Percentiles rank a stretch among this genome's conserved stretches.
Conservation (phyloP, 2,888 invertebrate genomes). For the Eupithecia inturbata region DNA sequence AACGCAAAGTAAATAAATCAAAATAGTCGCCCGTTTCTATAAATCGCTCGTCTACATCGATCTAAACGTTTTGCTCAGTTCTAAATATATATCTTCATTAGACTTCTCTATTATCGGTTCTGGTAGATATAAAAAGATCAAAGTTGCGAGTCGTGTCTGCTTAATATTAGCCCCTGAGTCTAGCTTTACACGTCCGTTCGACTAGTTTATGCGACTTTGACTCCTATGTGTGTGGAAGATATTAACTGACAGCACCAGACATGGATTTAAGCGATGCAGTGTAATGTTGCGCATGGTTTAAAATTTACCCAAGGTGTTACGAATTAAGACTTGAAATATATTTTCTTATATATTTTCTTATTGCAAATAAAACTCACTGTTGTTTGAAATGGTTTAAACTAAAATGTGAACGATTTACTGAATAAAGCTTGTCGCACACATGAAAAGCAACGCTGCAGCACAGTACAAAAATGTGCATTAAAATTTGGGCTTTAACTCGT, state of each 20-base stretch:
- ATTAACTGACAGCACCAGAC: neutral
- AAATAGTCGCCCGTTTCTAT: too few species aligned
- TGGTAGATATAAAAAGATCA: constrained; percentile 32
- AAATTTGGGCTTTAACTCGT: too few species aligned
- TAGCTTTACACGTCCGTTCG: constrained; percentile 8
- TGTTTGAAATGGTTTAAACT: too few species aligned
- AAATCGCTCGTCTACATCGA: constrained; percentile 11
- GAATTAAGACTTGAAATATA: too few species aligned
- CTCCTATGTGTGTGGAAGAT: neutral
- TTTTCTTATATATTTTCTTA: too few species aligned
- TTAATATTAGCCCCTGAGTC: constrained; percentile 21
- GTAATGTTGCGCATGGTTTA: neutral
- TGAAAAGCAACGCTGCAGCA: too few species aligned
- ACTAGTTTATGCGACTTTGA: constrained; percentile 7
- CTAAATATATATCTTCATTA: constrained; percentile 22
- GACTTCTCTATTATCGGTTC: constrained; percentile 11
- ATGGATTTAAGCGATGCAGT: neutral
- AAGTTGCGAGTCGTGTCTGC: constrained; percentile 25
- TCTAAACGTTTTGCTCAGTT: neutral
- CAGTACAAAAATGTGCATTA: too few species aligned
- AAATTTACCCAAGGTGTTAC: too few species aligned
- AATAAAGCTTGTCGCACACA: too few species aligned
- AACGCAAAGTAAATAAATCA: too few species aligned
- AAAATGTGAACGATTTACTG: too few species aligned
- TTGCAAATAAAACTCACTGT: too few species aligned